Evolutionary conservation across 2,797 vertebrate species (phyloP).

Genomic region (Sebastes cheni): DNA sequence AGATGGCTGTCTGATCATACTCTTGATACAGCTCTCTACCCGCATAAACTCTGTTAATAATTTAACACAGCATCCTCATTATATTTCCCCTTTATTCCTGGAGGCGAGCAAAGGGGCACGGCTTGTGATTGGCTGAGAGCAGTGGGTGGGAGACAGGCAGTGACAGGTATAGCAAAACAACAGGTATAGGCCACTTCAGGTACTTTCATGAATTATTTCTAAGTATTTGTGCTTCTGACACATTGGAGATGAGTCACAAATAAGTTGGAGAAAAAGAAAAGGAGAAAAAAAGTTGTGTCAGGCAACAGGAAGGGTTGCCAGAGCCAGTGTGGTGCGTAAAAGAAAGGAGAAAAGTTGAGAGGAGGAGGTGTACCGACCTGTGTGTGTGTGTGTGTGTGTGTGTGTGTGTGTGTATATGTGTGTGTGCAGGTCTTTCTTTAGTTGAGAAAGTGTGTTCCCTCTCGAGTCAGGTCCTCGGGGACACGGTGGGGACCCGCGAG

Average conservation of each 20-base stretch:
- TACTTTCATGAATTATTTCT: constrained; percentile 75
- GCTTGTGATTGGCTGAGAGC: constrained; percentile 69
- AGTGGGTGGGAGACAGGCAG: constrained; percentile 56
- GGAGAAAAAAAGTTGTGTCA: not conserved
- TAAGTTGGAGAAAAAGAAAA: not conserved
- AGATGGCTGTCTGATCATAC: constrained; percentile 67
- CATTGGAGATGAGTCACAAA: not conserved
- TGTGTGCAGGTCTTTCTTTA: constrained; percentile 54
- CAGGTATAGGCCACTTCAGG: constrained; percentile 23
- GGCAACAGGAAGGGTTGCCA: constrained; percentile 18
- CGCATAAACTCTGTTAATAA: constrained; percentile 79
- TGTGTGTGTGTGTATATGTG: constrained; percentile 10
- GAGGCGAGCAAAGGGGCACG: constrained; percentile 53
- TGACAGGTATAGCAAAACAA: constrained; percentile 57
- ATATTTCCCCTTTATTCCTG: constrained; percentile 72
- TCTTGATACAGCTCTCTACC: constrained; percentile 60
- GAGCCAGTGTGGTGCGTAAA: constrained; percentile 4
- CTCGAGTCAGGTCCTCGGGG: constrained; percentile 87
- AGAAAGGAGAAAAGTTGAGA: constrained; percentile 3
- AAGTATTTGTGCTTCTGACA: constrained; percentile 32
- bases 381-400: constrained; percentile 25
- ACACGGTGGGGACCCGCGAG: constrained; percentile 87
- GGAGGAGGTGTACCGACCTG: not conserved
- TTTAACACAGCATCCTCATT: constrained; percentile 74
- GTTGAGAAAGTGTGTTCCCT: constrained; percentile 77